A percentile compares a stretch with the other conserved stretches of the same genome.
These are phyloP conservation scores for Megaustenia siamemsis DNA, from an alignment of 2,888 invertebrate species.

Conservation along the genomic window DNA sequence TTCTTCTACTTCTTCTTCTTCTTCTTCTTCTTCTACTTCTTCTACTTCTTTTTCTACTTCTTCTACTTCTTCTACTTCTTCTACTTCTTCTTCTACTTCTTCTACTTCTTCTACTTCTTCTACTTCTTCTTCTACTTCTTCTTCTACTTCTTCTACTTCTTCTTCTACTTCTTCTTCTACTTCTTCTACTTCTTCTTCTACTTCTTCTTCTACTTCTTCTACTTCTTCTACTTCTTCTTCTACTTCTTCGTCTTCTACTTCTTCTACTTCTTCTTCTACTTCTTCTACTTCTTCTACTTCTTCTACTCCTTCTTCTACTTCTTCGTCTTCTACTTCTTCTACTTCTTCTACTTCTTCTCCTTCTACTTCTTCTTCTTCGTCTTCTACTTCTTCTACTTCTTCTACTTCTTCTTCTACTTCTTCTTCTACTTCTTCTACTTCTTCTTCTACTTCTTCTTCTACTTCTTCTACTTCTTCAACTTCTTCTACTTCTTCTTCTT, in stretches of 20 bases:
- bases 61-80: neutral
- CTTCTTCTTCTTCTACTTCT: neutral
- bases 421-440: constrained; percentile 31
- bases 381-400: constrained; percentile 1
- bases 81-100: constrained; percentile 20
- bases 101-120: constrained; percentile 31
- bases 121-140: constrained; percentile 25
- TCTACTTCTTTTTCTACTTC: too few species aligned
- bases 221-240: neutral
- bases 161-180: neutral
- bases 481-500: too few species aligned
- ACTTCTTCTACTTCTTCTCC: neutral
- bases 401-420: constrained; percentile 17
- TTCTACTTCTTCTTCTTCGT: too few species aligned
- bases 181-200: neutral
- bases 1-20: neutral
- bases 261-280: neutral
- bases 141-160: constrained; percentile 27
- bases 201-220: neutral
- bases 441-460: constrained; percentile 27
- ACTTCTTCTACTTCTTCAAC: constrained; percentile 21
- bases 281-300: too few species aligned
- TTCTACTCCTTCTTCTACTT: too few species aligned
- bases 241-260: too few species aligned
- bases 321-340: too few species aligned